These are phyloP conservation scores for Bubo bubo DNA, from an alignment of 2,113 vertebrate species.

Conservation along the genomic window DNA sequence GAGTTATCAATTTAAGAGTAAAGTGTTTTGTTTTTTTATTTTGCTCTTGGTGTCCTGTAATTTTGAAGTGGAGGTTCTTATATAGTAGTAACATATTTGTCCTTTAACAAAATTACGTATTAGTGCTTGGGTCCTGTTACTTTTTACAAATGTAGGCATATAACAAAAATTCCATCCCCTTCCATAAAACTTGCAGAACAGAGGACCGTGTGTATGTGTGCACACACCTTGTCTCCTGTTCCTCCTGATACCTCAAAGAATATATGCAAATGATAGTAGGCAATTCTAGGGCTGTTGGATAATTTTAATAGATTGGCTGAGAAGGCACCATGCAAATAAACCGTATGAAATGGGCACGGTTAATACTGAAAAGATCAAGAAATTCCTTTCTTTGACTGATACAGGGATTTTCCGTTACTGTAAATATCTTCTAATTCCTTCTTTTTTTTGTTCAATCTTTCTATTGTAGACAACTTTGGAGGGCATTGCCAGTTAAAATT, in stretches of 20 bases:
- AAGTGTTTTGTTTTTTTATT: neutral
- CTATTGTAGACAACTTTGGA: neutral
- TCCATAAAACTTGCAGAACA: neutral
- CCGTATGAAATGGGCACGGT: neutral
- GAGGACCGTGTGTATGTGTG: neutral
- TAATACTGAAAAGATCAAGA: neutral
- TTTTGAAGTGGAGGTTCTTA: neutral
- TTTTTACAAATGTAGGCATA: neutral
- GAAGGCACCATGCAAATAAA: neutral
- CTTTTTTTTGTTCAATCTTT: neutral
- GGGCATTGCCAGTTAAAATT: neutral
- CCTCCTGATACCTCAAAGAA: neutral
- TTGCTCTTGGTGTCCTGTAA: neutral
- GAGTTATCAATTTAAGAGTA: neutral
- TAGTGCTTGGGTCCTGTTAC: neutral
- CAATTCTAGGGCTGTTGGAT: neutral
- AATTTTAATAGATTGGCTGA: neutral
- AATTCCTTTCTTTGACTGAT: neutral
- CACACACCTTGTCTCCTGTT: accelerated
- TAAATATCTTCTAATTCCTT: neutral
- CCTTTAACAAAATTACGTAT: neutral
- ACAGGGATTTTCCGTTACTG: neutral
- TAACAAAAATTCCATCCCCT: neutral
- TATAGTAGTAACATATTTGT: neutral
- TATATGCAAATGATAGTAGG: neutral